phyloP scores from a whole-genome alignment of 30 jellyfish, hydroid and myxozoan genomes.

The Pelagia noctiluca region DNA sequence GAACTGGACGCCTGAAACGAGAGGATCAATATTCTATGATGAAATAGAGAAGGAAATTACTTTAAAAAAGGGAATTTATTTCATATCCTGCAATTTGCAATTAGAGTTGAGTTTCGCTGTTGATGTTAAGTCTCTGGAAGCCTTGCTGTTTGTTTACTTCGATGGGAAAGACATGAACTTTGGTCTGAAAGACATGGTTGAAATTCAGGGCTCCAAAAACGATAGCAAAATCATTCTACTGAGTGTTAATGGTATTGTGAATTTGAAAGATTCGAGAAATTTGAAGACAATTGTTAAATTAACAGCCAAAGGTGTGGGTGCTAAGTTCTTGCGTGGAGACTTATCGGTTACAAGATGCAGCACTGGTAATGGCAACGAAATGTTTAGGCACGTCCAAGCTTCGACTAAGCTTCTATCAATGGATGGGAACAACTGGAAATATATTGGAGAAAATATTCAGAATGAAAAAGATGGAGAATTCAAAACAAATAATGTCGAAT shows the following conservation, averaged over 20 bases:
- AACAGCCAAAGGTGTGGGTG: background rate
- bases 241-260: constrained; percentile 47
- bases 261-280: constrained; percentile 10
- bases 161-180: constrained; percentile 37
- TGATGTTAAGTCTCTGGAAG: background rate
- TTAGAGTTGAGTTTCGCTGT: background rate
- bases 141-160: constrained; percentile 28
- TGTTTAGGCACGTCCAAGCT: constrained; percentile 47
- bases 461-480: constrained; percentile 50
- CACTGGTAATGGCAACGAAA: constrained; percentile 35
- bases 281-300: constrained; percentile 20
- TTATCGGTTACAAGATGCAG: constrained; percentile 24
- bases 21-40: background rate
- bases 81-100: constrained; percentile 40
- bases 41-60: background rate
- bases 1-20: constrained; percentile 42
- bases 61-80: constrained; percentile 25
- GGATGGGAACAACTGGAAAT: constrained; percentile 17
- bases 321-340: constrained; percentile 17
- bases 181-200: constrained; percentile 48
- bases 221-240: constrained; percentile 15
- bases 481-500: constrained; percentile 41
- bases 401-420: constrained; percentile 47
- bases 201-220: constrained; percentile 10
- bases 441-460: constrained; percentile 20